Evolutionary conservation across 1,140 invertebrate species (phyloP).

Genomic region (Ceratina calcarata): DNA sequence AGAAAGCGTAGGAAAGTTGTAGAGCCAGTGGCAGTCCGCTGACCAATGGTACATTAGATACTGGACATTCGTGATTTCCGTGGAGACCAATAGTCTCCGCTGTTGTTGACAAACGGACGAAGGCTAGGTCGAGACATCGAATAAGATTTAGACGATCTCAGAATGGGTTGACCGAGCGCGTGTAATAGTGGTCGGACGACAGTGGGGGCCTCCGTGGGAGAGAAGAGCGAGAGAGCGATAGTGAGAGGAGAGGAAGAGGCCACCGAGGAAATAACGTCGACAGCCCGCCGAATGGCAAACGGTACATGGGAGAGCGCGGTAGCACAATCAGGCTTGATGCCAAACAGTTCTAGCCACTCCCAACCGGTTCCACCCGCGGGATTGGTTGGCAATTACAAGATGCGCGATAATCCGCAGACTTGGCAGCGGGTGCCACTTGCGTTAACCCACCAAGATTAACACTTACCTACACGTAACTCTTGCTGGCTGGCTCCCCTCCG

Average conservation of each 20-base stretch:
- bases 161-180: slow-evolving; percentile 49
- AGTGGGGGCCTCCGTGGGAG: neutral
- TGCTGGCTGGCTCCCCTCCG: slow-evolving; percentile 62
- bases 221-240: neutral
- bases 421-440: slow-evolving; percentile 77
- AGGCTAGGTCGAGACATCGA: slow-evolving; percentile 58
- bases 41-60: slow-evolving; percentile 50
- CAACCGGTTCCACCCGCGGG: slow-evolving; percentile 75
- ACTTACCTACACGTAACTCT: slow-evolving; percentile 78
- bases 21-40: neutral
- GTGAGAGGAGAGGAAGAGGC: slow-evolving; percentile 37
- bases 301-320: slow-evolving; percentile 66
- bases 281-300: slow-evolving; percentile 69
- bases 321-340: slow-evolving; percentile 80
- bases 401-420: slow-evolving; percentile 80
- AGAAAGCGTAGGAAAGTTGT: neutral
- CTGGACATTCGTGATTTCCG: slow-evolving; percentile 62
- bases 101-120: slow-evolving; percentile 63
- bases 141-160: slow-evolving; percentile 65
- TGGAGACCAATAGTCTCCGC: slow-evolving; percentile 57
- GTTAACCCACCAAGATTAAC: slow-evolving; percentile 80
- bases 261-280: slow-evolving; percentile 65
- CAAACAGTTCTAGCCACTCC: slow-evolving; percentile 76
- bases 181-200: neutral
- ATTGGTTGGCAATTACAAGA: slow-evolving; percentile 81